Conservation (phyloP, 2,113 vertebrate genomes). For the Parotia lawesii region DNA sequence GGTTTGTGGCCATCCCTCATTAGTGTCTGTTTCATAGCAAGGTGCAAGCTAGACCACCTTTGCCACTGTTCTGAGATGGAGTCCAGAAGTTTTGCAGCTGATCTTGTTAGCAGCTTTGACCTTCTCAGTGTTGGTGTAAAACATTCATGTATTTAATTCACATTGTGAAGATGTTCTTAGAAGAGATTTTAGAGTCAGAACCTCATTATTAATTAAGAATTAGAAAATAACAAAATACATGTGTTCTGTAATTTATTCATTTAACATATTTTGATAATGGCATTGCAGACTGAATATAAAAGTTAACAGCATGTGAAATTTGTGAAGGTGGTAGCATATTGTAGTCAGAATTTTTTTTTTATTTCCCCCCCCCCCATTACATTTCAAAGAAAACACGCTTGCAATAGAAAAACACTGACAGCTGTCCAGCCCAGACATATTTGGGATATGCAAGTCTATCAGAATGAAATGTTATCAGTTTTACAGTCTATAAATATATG, state of each 20-base stretch:
- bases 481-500: neutral
- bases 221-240: neutral
- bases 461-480: neutral
- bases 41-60: neutral
- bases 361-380: neutral
- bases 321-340: neutral
- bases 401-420: neutral
- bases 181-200: neutral
- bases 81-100: neutral
- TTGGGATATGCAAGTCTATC: neutral
- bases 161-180: neutral
- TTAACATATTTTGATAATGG: neutral
- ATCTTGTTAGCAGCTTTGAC: neutral
- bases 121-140: neutral
- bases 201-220: neutral
- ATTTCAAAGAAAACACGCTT: neutral
- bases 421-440: neutral
- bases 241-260: neutral
- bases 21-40: neutral
- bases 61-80: neutral
- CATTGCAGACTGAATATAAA: neutral
- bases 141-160: neutral
- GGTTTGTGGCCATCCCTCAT: neutral
- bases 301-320: neutral
- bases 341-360: neutral